These are phyloP conservation scores for Taxidea taxus DNA, from an alignment of 2,113 vertebrate genomes.

Conservation along the genomic window DNA sequence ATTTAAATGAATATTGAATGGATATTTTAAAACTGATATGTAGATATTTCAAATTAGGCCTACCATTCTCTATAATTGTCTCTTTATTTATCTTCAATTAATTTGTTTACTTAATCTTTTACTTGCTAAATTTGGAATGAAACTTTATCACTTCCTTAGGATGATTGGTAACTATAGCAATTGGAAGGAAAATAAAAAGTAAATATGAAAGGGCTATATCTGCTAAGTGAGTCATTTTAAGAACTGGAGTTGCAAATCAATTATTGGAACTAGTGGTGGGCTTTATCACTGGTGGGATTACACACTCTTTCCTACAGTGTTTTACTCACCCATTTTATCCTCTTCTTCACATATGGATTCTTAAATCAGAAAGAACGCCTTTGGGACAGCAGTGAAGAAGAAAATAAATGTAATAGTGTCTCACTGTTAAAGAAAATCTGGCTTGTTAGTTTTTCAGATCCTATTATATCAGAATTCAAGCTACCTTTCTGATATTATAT, in stretches of 20 bases:
- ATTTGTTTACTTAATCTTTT: slow-evolving; percentile 37
- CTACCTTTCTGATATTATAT: background rate
- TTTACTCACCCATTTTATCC: background rate
- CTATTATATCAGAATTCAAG: background rate
- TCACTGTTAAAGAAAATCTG: background rate
- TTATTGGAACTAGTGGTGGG: background rate
- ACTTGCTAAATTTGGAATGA: slow-evolving; percentile 46
- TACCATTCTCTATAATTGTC: slow-evolving; percentile 43
- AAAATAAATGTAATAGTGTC: background rate
- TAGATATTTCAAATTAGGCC: slow-evolving; percentile 51
- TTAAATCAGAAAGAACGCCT: slow-evolving; percentile 23
- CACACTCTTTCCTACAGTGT: background rate
- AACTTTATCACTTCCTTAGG: slow-evolving; percentile 12
- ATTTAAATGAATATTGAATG: slow-evolving; percentile 1
- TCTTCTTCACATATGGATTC: slow-evolving; percentile 2
- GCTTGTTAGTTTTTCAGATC: background rate
- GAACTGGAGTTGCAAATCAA: background rate
- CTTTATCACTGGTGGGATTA: background rate
- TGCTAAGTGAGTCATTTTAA: slow-evolving; percentile 29
- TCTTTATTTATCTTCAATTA: slow-evolving; percentile 15
- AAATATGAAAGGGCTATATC: background rate
- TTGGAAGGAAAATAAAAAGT: slow-evolving; percentile 11
- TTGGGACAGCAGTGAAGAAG: background rate
- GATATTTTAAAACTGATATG: slow-evolving; percentile 11
- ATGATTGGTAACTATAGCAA: slow-evolving; percentile 15